These are phyloP conservation scores for Aphelenchoides besseyi DNA, from an alignment of 1,140 invertebrate genomes.

Conservation along the genomic window DNA sequence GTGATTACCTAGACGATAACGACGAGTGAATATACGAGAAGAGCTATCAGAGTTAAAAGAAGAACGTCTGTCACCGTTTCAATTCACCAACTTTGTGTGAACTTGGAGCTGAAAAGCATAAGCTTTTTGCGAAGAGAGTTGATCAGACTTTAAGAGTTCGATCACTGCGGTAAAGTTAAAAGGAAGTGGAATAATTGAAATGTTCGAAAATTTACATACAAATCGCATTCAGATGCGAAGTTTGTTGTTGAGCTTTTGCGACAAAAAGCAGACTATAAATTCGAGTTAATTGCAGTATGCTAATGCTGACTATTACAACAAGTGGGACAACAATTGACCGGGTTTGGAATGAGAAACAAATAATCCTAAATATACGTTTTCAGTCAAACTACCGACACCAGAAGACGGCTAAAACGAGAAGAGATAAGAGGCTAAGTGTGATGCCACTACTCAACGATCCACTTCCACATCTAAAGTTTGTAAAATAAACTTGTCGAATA, in stretches of 20 bases:
- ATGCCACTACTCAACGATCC: no score
- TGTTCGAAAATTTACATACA: constrained; percentile 1
- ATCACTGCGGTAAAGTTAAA: no score
- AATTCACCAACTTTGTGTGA: neutral
- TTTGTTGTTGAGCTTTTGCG: neutral
- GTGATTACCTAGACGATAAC: no score
- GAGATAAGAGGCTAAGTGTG: no score
- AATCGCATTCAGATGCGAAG: neutral
- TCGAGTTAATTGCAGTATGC: neutral
- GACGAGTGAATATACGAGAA: no score
- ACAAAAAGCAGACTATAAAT: neutral
- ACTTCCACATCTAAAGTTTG: no score
- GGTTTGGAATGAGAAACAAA: constrained; percentile 10
- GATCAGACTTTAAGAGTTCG: neutral
- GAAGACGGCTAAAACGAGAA: no score
- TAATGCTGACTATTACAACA: neutral
- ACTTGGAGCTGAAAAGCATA: neutral
- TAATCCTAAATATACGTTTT: neutral
- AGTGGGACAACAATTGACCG: constrained; percentile 8
- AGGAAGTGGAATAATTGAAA: neutral
- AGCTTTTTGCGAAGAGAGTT: neutral
- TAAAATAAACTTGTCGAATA: no score
- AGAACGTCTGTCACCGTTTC: neutral
- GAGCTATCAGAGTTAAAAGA: no score
- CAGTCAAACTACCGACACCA: no score